Evolutionary conservation across 2,888 invertebrate species (phyloP).

Genomic region (Drosophila suboccidentalis): DNA sequence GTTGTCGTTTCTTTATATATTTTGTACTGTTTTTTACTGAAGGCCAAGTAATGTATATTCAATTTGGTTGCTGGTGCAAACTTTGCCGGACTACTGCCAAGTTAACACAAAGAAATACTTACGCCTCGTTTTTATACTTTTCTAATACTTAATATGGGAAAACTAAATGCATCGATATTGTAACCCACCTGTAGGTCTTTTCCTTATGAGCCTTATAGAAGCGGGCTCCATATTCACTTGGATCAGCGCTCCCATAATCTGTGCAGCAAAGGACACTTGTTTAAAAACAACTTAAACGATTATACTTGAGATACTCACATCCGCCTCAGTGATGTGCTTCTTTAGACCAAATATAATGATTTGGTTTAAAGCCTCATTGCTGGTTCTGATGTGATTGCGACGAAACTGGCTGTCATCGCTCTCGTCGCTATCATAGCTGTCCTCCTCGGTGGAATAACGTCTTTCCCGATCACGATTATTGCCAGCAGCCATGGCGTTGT

Average conservation of each 20-base stretch:
- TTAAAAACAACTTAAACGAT: neutral
- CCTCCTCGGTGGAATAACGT: constrained; percentile 80
- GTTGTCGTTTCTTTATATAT: constrained; percentile 40
- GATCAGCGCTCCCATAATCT: constrained; percentile 92
- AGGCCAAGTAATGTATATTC: constrained; percentile 46
- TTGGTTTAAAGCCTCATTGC: constrained; percentile 88
- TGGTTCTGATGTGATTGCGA: constrained; percentile 85
- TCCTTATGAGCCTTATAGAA: constrained; percentile 93
- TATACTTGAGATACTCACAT: constrained; percentile 87
- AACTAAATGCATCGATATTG: constrained; percentile 34
- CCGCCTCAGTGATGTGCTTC: constrained; percentile 91
- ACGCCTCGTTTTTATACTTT: constrained; percentile 41
- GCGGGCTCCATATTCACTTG: constrained; percentile 91
- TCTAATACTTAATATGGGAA: constrained; percentile 6
- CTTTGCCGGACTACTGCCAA: constrained; percentile 54
- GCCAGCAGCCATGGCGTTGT: constrained; percentile 40
- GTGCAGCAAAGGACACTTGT: constrained; percentile 56
- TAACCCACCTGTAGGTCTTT: constrained; percentile 92
- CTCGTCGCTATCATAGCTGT: constrained; percentile 82
- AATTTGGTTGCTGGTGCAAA: constrained; percentile 58
- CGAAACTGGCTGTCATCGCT: constrained; percentile 86
- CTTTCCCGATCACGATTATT: constrained; percentile 61
- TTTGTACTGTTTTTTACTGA: constrained; percentile 6
- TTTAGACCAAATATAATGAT: constrained; percentile 91
- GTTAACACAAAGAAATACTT: constrained; percentile 54